A percentile compares a stretch with the other conserved stretches of the same genome.
Conservation (phyloP, 2,888 invertebrate genomes). For the Aplocera efformata region DNA sequence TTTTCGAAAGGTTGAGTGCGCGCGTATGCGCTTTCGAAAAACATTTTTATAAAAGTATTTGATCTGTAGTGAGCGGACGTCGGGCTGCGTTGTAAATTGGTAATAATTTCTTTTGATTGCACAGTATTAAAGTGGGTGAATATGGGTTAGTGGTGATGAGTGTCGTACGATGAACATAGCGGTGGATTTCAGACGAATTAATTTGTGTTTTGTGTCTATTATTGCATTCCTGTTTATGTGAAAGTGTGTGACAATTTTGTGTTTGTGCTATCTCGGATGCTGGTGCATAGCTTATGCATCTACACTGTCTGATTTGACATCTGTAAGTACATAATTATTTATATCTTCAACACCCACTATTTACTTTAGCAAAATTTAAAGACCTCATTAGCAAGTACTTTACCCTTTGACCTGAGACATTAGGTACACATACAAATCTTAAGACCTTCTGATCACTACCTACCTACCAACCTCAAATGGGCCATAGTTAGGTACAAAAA, state of each 20-base stretch:
- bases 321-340: slow-evolving; percentile 33
- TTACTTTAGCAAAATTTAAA: no score
- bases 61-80: slow-evolving; percentile 70
- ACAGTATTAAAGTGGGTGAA: slow-evolving; percentile 67
- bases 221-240: slow-evolving; percentile 57
- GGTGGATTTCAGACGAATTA: slow-evolving; percentile 58
- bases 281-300: slow-evolving; percentile 32
- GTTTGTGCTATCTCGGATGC: slow-evolving; percentile 54
- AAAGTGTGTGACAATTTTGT: slow-evolving; percentile 65
- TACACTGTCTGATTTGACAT: slow-evolving; percentile 29
- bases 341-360: no score
- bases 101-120: slow-evolving; percentile 76
- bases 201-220: slow-evolving; percentile 52
- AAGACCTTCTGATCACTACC: no score
- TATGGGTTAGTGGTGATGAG: slow-evolving; percentile 74
- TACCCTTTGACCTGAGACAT: no score
- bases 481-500: no score
- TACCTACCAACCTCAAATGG: no score
- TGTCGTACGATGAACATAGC: slow-evolving; percentile 45
- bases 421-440: no score
- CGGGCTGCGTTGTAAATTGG: slow-evolving; percentile 72
- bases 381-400: no score
- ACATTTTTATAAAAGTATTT: slow-evolving; percentile 65
- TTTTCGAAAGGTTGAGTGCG: slow-evolving; percentile 74
- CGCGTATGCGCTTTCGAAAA: slow-evolving; percentile 77